Percentiles rank a stretch among this genome's conserved stretches.
These are phyloP conservation scores for Psylliodes chrysocephalus DNA, from an alignment of 2,888 invertebrate species.

Conservation along the genomic window DNA sequence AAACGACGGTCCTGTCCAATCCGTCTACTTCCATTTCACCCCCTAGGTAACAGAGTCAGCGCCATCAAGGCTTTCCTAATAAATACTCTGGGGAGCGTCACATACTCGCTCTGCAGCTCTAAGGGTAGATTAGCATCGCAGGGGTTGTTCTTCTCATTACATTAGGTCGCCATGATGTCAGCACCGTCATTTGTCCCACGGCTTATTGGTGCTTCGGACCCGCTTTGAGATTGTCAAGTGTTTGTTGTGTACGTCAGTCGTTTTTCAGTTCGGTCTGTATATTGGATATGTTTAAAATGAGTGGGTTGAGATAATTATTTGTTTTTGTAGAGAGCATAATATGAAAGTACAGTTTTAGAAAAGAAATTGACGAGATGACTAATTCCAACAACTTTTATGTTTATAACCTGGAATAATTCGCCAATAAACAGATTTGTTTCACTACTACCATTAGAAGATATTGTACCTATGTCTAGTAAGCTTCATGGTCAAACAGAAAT, in stretches of 20 bases:
- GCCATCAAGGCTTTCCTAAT: conserved; percentile 30
- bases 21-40: conserved; percentile 18
- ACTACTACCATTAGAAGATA: too few species aligned
- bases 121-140: conserved; percentile 37
- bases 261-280: conserved; percentile 7
- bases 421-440: too few species aligned
- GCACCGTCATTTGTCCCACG: conserved; percentile 35
- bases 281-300: conserved; percentile 9
- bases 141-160: conserved; percentile 50
- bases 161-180: conserved; percentile 55
- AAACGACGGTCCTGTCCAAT: conserved; percentile 6
- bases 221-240: conserved; percentile 29
- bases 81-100: conserved; percentile 35
- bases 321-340: too few species aligned
- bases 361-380: too few species aligned
- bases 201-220: conserved; percentile 45
- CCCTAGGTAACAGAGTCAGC: conserved; percentile 21
- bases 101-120: conserved; percentile 15
- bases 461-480: too few species aligned
- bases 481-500: too few species aligned
- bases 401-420: too few species aligned
- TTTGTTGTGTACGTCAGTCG: conserved; percentile 19
- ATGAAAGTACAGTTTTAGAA: too few species aligned
- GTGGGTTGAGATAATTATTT: conserved; percentile 8
- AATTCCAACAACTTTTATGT: too few species aligned